A percentile compares a stretch with the other conserved stretches of the same genome.
These are phyloP conservation scores for Urocyon cinereoargenteus DNA, from an alignment of 2,797 vertebrate genomes.

Conservation along the genomic window DNA sequence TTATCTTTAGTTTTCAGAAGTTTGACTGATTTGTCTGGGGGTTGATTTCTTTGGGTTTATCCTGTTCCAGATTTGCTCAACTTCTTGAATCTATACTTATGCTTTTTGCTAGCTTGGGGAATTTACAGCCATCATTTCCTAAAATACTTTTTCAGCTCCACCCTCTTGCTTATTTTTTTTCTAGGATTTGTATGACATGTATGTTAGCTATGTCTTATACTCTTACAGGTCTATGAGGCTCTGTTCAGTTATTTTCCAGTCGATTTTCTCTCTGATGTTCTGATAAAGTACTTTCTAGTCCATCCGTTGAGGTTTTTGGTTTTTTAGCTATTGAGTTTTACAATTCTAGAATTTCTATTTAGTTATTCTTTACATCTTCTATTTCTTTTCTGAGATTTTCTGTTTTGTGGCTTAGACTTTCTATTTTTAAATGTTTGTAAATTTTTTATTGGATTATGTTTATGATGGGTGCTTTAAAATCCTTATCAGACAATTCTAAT, in stretches of 20 bases:
- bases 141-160: not conserved
- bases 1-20: slow-evolving; percentile 37
- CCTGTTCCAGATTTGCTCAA: not conserved
- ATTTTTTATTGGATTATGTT: slow-evolving; percentile 42
- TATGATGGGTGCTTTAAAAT: slow-evolving; percentile 24
- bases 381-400: slow-evolving; percentile 27
- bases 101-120: slow-evolving; percentile 1
- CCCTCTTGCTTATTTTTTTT: not conserved
- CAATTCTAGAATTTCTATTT: not conserved
- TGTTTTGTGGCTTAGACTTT: not conserved
- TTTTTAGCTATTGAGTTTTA: not conserved
- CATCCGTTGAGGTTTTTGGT: not conserved
- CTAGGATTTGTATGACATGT: not conserved
- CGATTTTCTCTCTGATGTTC: slow-evolving; percentile 1
- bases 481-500: slow-evolving; percentile 11
- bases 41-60: slow-evolving; percentile 35
- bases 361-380: not conserved
- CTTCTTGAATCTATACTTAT: not conserved
- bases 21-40: not conserved
- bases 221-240: not conserved
- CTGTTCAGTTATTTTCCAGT: slow-evolving; percentile 1
- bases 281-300: not conserved
- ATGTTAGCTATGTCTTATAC: not conserved
- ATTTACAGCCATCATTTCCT: slow-evolving; percentile 3
- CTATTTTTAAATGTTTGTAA: not conserved